Evolutionary conservation across 2,113 vertebrate species (phyloP), one percentile per base, ranked within the genome.

Genomic region (Gymnogyps californianus): DNA sequence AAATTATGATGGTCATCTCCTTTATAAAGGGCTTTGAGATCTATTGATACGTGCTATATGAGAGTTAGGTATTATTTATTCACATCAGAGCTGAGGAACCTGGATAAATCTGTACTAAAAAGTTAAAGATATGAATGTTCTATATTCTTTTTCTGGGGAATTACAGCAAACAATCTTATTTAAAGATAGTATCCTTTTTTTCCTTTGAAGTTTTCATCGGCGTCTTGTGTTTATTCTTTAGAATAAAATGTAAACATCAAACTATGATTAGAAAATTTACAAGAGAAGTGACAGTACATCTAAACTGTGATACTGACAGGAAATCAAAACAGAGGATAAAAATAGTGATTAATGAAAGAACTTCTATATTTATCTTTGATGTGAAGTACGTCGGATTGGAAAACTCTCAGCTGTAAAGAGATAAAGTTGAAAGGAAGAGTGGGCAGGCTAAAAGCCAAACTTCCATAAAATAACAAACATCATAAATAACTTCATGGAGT

Each of bases 311-410:
- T 52, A 47, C 72, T 91, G 96, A 74, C 83, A 90, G 90, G 76
- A 90, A 86, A 28, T 86, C 83, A 89, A 94, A 95, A 89, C 64
- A 88, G 32, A 89, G 78, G 54, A 71, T 92, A 87, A 89, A 94
- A 92, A 75, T 66, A 90, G 88, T 54, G 59, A 92, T 81, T 89
- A 77, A 80, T 81, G 94, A 84, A 93, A 72, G 69, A 89, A 40
- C 65, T 77, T 57, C 62, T 75, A 0, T 75, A 78, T 94, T 88
- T 92, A 16, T 59, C 93, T 94, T 95, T 92, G 88, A 93, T 93
- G 71, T 93, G 77, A 89, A 88, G 79, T 55, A 70, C 4, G 0
- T 70, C 74, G 76, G 64, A 59, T 49, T 91, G 80, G 67, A 89
- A 79, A 65, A 61, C 70, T 82, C 54, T 57, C 18, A 54, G 65